Evolutionary conservation across 2,888 invertebrate species (phyloP), one percentile per base, ranked within the genome.

Genomic region (Hemistola chrysoprasaria): DNA sequence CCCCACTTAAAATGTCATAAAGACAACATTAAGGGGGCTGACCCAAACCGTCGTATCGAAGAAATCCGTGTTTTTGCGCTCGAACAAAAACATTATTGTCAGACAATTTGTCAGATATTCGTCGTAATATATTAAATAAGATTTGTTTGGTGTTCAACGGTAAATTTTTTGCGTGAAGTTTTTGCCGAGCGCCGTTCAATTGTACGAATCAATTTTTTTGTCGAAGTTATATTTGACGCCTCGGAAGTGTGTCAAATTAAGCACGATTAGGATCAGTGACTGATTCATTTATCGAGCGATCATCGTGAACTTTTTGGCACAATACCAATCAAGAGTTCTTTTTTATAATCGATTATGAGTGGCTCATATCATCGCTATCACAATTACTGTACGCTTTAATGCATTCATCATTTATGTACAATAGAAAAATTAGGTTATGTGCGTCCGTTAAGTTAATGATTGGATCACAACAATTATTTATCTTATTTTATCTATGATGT

Each of bases 121-220:
- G 35, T 52, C 61, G 62, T 66, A 70, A 70, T 65, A 64, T 67
- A 71, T 70, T 65, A 64, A 71, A 67, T 71, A 68, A 69, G 64
- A 63, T 65, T 62, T 71, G 58, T 62, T 64, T 71, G 60, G 56
- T 20, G 29, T 21, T 11, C 59, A 70, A 59, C 70, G 65, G 67
- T 59, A 48, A 11, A 33, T 30, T 67, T 67, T 66, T 16, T 16
- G 16, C 16, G 67, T 59, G 48, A 10, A 33, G 28, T 67, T 67
- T 66, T 67, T 65, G 51, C 40, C 25, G 51, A 45, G 30, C 8
- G 8, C 39, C 22, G 47, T 54, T 51, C 32, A 49, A 53, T 53
- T 48, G 40, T 33, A 36, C 42, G 47, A 47, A 50, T 50, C 55
- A 24, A 32, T 52, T 58, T 62, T 65, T 64, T 65, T 47, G 35